These are phyloP conservation scores for Stratiomys singularior DNA, from an alignment of 2,888 invertebrate genomes.

Conservation along the genomic window DNA sequence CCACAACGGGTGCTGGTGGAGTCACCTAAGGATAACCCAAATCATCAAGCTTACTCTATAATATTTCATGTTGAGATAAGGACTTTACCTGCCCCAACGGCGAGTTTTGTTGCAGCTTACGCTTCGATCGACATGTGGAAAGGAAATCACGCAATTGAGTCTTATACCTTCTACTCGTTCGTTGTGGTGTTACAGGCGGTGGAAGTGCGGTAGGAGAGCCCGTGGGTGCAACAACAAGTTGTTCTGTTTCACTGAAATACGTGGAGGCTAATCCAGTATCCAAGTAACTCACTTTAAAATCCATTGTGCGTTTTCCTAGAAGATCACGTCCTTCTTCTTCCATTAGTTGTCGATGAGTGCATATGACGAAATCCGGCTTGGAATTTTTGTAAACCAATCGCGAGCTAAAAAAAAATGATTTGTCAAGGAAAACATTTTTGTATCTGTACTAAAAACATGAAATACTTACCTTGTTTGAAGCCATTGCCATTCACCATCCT, in stretches of 20 bases:
- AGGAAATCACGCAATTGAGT: constrained; percentile 92
- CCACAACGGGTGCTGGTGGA: constrained; percentile 64
- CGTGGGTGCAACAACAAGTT: constrained; percentile 71
- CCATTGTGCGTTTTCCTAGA: constrained; percentile 97
- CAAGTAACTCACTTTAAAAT: constrained; percentile 96
- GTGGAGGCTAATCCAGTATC: constrained; percentile 92
- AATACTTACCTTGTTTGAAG: constrained; percentile 79
- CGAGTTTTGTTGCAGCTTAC: constrained; percentile 69
- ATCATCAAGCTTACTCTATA: neutral
- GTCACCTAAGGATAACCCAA: constrained; percentile 54
- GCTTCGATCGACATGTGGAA: constrained; percentile 88
- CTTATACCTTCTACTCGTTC: constrained; percentile 90
- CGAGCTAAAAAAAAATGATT: constrained; percentile 71
- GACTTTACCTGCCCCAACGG: constrained; percentile 65
- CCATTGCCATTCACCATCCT: constrained; percentile 97
- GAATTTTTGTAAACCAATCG: constrained; percentile 99
- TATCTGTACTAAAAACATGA: neutral
- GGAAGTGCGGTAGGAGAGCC: constrained; percentile 68
- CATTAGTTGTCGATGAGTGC: constrained; percentile 98
- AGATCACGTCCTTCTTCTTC: constrained; percentile 99
- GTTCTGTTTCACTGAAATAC: constrained; percentile 89
- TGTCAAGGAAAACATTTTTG: neutral
- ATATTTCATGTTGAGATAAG: neutral
- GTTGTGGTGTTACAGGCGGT: constrained; percentile 74
- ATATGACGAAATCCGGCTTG: constrained; percentile 98